Evolutionary conservation across 2,113 vertebrate species (phyloP).

Genomic region (Myotis brandtii): DNA sequence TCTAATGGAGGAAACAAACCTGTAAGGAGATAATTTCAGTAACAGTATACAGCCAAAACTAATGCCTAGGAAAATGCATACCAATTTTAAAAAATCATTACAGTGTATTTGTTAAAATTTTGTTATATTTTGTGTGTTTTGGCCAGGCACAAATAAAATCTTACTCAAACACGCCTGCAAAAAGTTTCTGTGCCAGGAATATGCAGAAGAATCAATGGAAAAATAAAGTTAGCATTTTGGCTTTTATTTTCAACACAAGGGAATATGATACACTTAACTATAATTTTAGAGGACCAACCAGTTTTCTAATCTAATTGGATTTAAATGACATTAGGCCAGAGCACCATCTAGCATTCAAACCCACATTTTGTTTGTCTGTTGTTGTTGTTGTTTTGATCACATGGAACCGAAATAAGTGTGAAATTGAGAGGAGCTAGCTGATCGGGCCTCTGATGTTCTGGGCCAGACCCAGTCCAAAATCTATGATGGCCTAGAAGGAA

Average conservation of each 20-base stretch:
- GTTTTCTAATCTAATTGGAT: background rate
- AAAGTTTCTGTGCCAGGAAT: slow-evolving; percentile 5
- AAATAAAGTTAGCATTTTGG: background rate
- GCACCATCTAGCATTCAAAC: background rate
- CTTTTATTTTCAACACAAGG: background rate
- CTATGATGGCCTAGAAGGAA: background rate
- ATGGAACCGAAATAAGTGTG: background rate
- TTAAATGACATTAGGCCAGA: background rate
- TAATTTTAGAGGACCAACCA: background rate
- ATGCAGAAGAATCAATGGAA: slow-evolving; percentile 4
- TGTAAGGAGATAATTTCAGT: background rate
- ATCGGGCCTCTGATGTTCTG: background rate
- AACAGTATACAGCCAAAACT: background rate
- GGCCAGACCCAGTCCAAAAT: background rate
- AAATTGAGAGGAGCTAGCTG: background rate
- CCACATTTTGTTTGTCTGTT: background rate
- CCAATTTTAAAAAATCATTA: slow-evolving; percentile 4
- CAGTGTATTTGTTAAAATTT: background rate
- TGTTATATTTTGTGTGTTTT: slow-evolving; percentile 34
- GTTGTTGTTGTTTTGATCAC: background rate
- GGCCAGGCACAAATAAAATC: background rate
- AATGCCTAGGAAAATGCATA: slow-evolving; percentile 11
- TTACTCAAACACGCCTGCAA: background rate
- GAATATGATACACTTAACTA: background rate
- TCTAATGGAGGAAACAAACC: background rate